Base-by-base conservation (phyloP, 1,140 invertebrate species). In the Platyscapa corneri region DNA sequence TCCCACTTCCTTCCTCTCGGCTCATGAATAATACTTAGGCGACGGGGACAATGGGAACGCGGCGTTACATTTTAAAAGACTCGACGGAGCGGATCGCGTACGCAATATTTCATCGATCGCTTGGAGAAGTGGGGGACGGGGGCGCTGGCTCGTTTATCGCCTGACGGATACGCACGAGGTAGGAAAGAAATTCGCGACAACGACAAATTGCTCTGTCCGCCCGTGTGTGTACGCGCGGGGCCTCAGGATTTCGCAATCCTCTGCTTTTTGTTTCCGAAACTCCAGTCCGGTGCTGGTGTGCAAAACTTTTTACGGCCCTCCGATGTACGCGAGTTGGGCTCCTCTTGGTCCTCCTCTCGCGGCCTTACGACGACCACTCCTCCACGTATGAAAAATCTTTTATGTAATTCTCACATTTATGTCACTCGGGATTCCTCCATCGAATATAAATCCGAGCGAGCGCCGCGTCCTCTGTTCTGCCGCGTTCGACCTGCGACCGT, bases 21-120 rank as follows among this genome's bases (percentile, higher is more conserved):
- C 77, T 85, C 77, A 80, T 85, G 83, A 85, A 81, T 85, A 85
- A 81, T 65, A 85, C 70, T 60, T 53, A n/a, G 37, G 74, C 34
- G 56, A 53, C 53, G 53, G 32, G 76, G 18, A 79, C 83, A 79
- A 79, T 79, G 64, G 83, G 30, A 12, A 39, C 53, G 39, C 42
- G 75, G 34, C 39, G 60, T 84, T 77, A 79, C 65, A 64, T 85
- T 85, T 85, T 80, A 79, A 85, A 85, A 85, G 77, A 72, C 12
- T 53, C 49, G 49, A 53, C 49, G 49, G 39, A 67, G 67, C 65
- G 42, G 30, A 79, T 77, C 74, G 49, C 49, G 37, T 14, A 10
- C 34, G 67, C 78, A 64, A 82, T 86, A 86, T 76, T 82, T 86
- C 84, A 86, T 82, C 79, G 79, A 86, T 86, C 84, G 53, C 49